Evolutionary conservation across 2,113 vertebrate species (phyloP).

Genomic region (Rhadina sibilatrix): DNA sequence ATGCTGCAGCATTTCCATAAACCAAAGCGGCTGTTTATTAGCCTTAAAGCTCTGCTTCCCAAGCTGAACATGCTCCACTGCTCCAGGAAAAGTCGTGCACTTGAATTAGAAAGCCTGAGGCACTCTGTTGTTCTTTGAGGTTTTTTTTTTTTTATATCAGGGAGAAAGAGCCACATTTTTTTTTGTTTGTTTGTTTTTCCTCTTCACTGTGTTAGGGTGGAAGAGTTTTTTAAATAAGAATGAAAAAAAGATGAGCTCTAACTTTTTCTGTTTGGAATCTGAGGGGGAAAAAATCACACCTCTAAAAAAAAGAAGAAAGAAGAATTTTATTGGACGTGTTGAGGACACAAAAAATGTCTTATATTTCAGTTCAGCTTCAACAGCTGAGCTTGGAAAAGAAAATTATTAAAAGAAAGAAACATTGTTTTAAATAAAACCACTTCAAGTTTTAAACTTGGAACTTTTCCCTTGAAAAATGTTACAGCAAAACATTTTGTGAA

Average conservation of each 20-base stretch:
- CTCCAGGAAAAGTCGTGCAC: not conserved
- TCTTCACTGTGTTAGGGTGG: not conserved
- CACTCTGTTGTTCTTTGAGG: not conserved
- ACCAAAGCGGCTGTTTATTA: not conserved
- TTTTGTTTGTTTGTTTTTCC: too few relatives aligned
- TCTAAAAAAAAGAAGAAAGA: not conserved
- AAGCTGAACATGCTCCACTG: fast-evolving
- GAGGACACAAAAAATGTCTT: not conserved
- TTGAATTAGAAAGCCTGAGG: not conserved
- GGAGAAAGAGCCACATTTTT: not conserved
- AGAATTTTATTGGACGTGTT: not conserved
- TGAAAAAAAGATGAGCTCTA: not conserved
- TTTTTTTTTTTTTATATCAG: not conserved
- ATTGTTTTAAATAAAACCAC: constrained; percentile 15
- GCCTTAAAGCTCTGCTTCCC: not conserved
- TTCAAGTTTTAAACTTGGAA: not conserved
- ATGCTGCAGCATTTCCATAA: not conserved
- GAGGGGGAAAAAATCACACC: not conserved
- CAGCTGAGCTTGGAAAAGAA: not conserved
- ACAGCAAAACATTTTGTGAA: not conserved
- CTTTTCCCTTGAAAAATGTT: not conserved
- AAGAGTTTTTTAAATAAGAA: not conserved
- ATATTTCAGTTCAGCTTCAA: not conserved
- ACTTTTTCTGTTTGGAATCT: not conserved
- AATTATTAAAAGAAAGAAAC: constrained; percentile 13